Percentiles rank a stretch among this genome's conserved stretches.
Evolutionary conservation across 2,113 vertebrate genomes (phyloP).

Genomic region (Ammodytes dubius): DNA sequence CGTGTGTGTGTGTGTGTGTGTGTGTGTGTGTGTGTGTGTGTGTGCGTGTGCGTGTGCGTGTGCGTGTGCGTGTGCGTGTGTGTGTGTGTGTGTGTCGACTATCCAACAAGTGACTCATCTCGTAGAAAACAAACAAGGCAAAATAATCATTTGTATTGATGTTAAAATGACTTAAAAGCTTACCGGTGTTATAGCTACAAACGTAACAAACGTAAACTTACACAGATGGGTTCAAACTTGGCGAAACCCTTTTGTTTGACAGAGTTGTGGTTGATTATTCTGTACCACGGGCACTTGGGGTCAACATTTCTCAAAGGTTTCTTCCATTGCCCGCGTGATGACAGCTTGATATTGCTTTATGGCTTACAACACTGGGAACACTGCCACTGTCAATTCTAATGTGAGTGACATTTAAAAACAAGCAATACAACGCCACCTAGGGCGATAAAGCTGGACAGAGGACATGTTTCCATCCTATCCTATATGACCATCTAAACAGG

Average conservation of each 20-base stretch:
- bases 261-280: not conserved
- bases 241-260: not conserved
- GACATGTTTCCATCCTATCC: not conserved
- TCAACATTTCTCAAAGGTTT: not conserved
- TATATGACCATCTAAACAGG: not conserved
- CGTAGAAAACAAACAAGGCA: not conserved
- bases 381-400: not conserved
- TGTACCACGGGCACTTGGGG: not conserved
- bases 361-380: not conserved
- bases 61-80: too few species aligned
- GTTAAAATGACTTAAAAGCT: not conserved
- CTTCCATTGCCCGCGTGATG: not conserved
- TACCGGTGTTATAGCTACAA: not conserved
- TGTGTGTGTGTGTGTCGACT: not conserved
- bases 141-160: not conserved
- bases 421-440: not conserved
- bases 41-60: too few species aligned
- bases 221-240: not conserved
- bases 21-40: too few species aligned
- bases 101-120: constrained; percentile 10
- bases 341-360: not conserved
- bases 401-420: not conserved
- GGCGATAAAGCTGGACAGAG: not conserved
- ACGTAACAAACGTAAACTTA: not conserved
- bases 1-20: not conserved